Base-by-base conservation (phyloP, 2,113 vertebrate genomes). In the Ammodytes marinus region DNA sequence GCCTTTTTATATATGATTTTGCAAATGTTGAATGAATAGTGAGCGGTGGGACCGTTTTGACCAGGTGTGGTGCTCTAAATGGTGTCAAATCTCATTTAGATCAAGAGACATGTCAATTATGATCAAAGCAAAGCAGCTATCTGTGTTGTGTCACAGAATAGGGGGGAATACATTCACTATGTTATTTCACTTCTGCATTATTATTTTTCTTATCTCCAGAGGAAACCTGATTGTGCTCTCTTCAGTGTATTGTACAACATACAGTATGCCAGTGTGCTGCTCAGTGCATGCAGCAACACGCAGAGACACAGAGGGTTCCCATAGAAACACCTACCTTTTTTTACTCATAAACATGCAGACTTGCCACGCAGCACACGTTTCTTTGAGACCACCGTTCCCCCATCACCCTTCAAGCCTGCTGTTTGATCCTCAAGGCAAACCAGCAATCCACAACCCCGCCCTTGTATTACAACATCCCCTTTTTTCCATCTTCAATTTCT, bases 371-470 rank as follows among this genome's bases (percentile, higher is more conserved):
- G 57, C 40, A 45, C 35, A 69, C 66, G 57, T 77, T 74, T 79
- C 75, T 84, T 87, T 79, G 78, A 91, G 81, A 81, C 85, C 73
- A 50, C 70, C 1, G 55, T 69, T 86, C 79, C 60, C 57, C 83
- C 69, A 40, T 80, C 52, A 68, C 67, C 76, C 82, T 40, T 77
- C 61, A 57, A 57, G 59, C 49, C 65, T 81, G 6, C 72, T 68
- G 82, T 83, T 88, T 86, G 86, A 88, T 83, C 86, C 84, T 80
- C 74, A 78, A 83, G 86, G 77, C 71, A 89, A 27, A 79, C 82
- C 84, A 66, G 47, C 45, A 46, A 9, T 69, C 64, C 72, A 77
- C 80, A 64, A 82, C 77, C 75, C 53, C 81, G 39, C 68, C 46
- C 79, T 72, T 83, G 58, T 85, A 64, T 72, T 89, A 85, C 82